Base-by-base conservation (phyloP, 2,113 vertebrate species). In the Carassius carassius region DNA sequence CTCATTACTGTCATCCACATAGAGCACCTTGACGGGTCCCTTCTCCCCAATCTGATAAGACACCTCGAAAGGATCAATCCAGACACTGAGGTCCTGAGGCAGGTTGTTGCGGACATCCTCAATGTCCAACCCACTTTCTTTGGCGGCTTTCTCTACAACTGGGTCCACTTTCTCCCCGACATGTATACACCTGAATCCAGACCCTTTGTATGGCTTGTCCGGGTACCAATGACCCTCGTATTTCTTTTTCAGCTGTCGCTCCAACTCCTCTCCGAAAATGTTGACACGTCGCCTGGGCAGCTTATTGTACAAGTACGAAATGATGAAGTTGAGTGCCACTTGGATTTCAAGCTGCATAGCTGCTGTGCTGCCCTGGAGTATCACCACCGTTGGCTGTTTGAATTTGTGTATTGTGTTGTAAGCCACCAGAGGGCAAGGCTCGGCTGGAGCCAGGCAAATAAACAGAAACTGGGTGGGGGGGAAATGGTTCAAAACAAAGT, bases 321-420 rank as follows among this genome's bases (percentile, higher is more conserved):
- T 99, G 92, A 99, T 98, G 95, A 99, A 99, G 94, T 99, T 99
- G 93, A 99, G 96, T 93, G 98, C 98, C 95, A 99, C 98, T 97
- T 99, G 97, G 95, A 99, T 99, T 97, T 99, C 98, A 96, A 99
- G 98, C 97, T 99, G 98, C 98, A 99, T 99, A 97, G 97, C 96
- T 95, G 92, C 92, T 92, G 93, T 91, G 79, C 89, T 95, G 95
- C 92, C 93, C 94, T 92, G 92, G 92, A 70, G 67, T 86, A 85
- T 76, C 49, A 87, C 51, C 51, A 19, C 85, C 74, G 84, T 81
- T 80, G 78, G 83, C 25, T 12, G 80, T 67, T 86, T 60, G 54
- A 60, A 84, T 83, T 76, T 11, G 80, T 19, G 21, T 92, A 93
- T 93, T 91, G 92, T 84, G 60, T 86, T 91, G 63, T 69, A 73